Evolutionary conservation across 2,113 vertebrate species (phyloP).

Genomic region (Hoplias malabaricus): DNA sequence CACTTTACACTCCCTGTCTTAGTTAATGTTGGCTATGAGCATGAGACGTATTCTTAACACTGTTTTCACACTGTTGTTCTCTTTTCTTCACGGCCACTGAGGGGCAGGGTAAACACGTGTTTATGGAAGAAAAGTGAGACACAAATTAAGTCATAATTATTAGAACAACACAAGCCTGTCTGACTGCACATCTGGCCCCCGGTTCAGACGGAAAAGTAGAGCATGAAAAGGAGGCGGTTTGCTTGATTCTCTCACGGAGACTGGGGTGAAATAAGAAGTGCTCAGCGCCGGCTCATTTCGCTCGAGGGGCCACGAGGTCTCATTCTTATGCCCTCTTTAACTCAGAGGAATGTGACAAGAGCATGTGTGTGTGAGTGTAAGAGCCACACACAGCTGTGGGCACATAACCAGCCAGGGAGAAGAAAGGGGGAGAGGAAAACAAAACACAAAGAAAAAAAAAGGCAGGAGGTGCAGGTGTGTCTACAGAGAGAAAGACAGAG

Average conservation of each 20-base stretch:
- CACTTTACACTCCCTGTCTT: no score
- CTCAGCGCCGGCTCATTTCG: slow-evolving; percentile 4
- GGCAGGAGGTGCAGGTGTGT: not conserved
- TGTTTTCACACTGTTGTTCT: not conserved
- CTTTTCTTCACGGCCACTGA: not conserved
- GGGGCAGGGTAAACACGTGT: not conserved
- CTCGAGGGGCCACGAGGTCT: slow-evolving; percentile 6
- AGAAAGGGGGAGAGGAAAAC: not conserved
- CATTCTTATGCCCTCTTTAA: slow-evolving; percentile 35
- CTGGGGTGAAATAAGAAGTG: not conserved
- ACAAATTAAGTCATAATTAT: not conserved
- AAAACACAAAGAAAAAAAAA: not conserved
- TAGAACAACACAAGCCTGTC: slow-evolving; percentile 4
- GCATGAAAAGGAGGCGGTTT: slow-evolving; percentile 10
- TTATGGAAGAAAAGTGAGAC: not conserved
- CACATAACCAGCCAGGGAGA: not conserved
- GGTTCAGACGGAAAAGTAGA: slow-evolving; percentile 25
- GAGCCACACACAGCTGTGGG: not conserved
- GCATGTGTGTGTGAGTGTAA: not conserved
- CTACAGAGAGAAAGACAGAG: not conserved
- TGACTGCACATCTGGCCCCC: slow-evolving; percentile 38
- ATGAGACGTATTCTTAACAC: no score
- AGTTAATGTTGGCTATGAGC: no score
- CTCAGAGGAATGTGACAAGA: slow-evolving; percentile 4
- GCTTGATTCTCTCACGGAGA: not conserved